Evolutionary conservation across 2,888 invertebrate genomes (phyloP).

Genomic region (Nephrotoma guestfalica): DNA sequence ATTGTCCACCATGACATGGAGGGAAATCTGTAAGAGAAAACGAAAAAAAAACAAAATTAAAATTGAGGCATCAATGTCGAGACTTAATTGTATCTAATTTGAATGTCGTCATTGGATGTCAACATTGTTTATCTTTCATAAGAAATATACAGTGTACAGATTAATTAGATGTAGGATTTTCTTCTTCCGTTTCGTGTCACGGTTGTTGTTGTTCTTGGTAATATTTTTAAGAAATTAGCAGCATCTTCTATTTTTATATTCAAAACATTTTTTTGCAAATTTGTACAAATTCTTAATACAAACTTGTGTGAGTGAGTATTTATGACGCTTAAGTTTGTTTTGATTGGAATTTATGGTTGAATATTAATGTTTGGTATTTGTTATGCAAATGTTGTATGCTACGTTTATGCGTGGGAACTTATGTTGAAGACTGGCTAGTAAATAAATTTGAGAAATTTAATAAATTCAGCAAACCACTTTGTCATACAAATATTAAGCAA

Average conservation of each 20-base stretch:
- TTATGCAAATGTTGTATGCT: background rate
- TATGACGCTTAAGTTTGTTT: background rate
- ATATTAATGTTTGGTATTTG: background rate
- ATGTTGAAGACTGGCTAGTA: background rate
- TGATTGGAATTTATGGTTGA: background rate
- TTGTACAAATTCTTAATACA: background rate
- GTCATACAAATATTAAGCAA: no score
- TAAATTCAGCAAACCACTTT: no score
- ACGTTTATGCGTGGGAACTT: background rate
- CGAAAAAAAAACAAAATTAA: conserved; percentile 5
- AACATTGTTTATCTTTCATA: background rate
- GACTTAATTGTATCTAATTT: background rate
- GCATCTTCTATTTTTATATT: background rate
- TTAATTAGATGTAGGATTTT: background rate
- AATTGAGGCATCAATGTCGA: background rate
- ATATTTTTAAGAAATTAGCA: background rate
- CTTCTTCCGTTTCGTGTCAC: background rate
- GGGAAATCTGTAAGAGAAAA: conserved; percentile 55
- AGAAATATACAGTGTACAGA: background rate
- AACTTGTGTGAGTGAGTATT: background rate
- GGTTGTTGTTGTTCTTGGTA: background rate
- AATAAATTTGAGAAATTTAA: no score
- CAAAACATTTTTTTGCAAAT: background rate
- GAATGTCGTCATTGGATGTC: background rate
- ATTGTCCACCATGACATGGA: conserved; percentile 77